Evolutionary conservation across 2,113 vertebrate genomes (phyloP), one percentile per base, ranked within the genome.

Genomic region (Urocitellus parryii): DNA sequence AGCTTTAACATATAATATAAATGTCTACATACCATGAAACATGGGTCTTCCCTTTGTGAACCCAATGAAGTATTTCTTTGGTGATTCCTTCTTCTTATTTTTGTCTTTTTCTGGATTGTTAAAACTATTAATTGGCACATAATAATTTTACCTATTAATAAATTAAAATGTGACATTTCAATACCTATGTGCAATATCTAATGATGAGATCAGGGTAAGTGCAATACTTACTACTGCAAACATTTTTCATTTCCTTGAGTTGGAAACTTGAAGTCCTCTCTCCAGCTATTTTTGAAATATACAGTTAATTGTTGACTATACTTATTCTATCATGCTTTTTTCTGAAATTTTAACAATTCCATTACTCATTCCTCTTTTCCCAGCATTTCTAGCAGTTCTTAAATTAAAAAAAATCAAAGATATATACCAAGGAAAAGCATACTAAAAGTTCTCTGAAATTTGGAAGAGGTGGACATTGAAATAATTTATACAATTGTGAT

Each of bases 401-500:
- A 13, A n/a, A 37, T 29, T 56, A 5, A 29, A 42, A 29, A 42
- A 73, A 72, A 58, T 20, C 4, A 83, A 65, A 77, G 3, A 9
- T 83, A 67, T 27, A 14, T 39, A 20, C 83, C 8, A 65, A 53
- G 12, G 73, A 82, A 76, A 92, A 89, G 32, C 24, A 5, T 51
- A 51, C 1, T 78, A 34, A 96, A 65, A 81, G 9, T 27, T 51
- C 63, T 73, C 77, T 88, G 27, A 68, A 78, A 45, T 94, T 82
- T 73, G 25, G 2, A 42, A 72, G 1, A 94, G 39, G 37, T 81
- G 6, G 4, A 53, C 4, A 58, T 80, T 82, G 14, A 2, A 73
- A 76, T 95, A 70, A 83, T 85, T 84, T 79, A 45, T 32, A 94
- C 82, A 90, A 37, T 22, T 88, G 13, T 13, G 25, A 29, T 8